phyloP scores from a whole-genome alignment of 1,140 invertebrate species.

The Lordiphosa collinella region DNA sequence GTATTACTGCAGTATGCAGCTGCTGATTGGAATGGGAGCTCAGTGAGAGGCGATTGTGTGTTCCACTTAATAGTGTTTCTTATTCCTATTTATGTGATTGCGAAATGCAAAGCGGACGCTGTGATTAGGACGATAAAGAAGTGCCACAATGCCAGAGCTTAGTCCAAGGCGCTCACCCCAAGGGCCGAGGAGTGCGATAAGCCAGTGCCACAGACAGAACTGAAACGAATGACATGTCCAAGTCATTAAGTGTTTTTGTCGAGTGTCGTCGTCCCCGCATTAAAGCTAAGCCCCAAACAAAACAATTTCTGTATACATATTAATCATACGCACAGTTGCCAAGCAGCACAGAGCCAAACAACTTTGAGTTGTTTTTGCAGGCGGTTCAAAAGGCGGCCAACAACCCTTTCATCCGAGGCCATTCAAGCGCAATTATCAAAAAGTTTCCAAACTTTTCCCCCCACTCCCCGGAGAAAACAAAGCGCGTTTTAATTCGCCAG shows the following conservation, averaged over 20 bases:
- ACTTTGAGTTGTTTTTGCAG: slow-evolving; percentile 35
- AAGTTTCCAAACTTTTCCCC: slow-evolving; percentile 57
- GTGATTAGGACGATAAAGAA: slow-evolving; percentile 37
- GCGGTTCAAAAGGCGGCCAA: slow-evolving; percentile 30
- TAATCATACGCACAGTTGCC: slow-evolving; percentile 54
- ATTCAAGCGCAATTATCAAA: slow-evolving; percentile 72
- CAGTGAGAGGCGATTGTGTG: slow-evolving; percentile 7
- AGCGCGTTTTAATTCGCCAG: slow-evolving; percentile 61
- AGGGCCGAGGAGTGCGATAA: slow-evolving; percentile 35
- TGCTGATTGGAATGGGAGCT: slow-evolving; percentile 34
- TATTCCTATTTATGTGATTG: slow-evolving; percentile 70
- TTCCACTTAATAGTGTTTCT: slow-evolving; percentile 41
- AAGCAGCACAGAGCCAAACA: slow-evolving; percentile 22
- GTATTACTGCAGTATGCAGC: slow-evolving; percentile 15
- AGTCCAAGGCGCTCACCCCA: slow-evolving; percentile 4
- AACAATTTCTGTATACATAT: slow-evolving; percentile 39
- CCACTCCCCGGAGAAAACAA: slow-evolving; percentile 19
- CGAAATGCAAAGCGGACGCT: slow-evolving; percentile 58
- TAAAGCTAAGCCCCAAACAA: slow-evolving; percentile 61
- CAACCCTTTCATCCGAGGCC: slow-evolving; percentile 59
- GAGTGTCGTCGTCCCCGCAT: slow-evolving; percentile 31
- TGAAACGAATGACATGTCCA: slow-evolving; percentile 39
- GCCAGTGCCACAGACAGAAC: slow-evolving; percentile 28
- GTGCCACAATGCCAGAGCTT: slow-evolving; percentile 17
- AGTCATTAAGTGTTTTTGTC: slow-evolving; percentile 62